Evolutionary conservation across 2,113 vertebrate species (phyloP).

Genomic region (Myrmecobius fasciatus): DNA sequence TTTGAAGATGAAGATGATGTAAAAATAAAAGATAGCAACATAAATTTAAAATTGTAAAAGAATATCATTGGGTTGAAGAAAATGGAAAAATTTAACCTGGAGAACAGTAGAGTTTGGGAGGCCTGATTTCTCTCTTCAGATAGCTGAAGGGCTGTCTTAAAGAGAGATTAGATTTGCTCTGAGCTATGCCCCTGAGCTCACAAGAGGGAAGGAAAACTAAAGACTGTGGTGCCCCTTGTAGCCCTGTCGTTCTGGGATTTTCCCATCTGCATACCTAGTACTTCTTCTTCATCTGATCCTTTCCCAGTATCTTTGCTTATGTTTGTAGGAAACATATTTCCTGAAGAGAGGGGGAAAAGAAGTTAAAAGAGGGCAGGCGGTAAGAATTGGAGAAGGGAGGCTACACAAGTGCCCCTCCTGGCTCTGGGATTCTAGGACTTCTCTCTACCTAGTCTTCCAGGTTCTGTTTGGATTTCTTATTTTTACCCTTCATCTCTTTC

Average conservation of each 20-base stretch:
- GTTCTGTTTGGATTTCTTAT: neutral
- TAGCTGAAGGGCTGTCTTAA: neutral
- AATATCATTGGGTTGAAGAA: neutral
- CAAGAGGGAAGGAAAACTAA: neutral
- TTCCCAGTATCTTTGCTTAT: neutral
- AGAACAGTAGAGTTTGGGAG: neutral
- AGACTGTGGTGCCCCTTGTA: neutral
- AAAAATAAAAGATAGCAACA: neutral
- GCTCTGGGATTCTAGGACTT: neutral
- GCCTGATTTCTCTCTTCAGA: neutral
- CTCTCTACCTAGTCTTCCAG: neutral
- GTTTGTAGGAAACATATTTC: neutral
- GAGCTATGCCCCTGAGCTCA: neutral
- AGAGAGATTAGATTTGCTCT: neutral
- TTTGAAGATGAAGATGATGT: neutral
- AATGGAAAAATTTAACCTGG: neutral
- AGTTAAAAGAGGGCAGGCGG: neutral
- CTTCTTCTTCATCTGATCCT: neutral
- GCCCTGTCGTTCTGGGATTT: neutral
- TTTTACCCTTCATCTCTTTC: neutral
- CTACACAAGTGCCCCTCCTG: neutral
- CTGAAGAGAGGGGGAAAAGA: neutral
- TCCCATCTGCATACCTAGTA: neutral
- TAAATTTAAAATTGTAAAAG: neutral
- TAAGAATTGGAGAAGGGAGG: neutral